A percentile compares a stretch with the other conserved stretches of the same genome.
These are phyloP conservation scores for Epinephelus malabaricus DNA, from an alignment of 2,797 vertebrate genomes.

Conservation along the genomic window DNA sequence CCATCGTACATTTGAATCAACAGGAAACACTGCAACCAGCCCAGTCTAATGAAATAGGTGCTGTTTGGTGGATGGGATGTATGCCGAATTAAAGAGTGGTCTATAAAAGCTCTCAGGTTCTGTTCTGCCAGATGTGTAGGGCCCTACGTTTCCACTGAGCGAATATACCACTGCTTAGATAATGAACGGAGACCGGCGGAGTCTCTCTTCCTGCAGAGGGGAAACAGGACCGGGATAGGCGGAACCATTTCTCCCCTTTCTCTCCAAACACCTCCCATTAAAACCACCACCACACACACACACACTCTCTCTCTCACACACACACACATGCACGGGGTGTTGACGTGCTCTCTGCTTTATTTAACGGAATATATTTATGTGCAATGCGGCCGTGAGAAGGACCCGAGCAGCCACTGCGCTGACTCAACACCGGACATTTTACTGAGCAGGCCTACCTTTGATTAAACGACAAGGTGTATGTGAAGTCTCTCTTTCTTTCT, in stretches of 20 bases:
- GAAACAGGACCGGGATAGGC: neutral
- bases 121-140: constrained; percentile 4
- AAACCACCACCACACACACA: neutral
- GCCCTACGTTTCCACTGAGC: constrained; percentile 4
- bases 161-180: constrained; percentile 3
- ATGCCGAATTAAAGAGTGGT: neutral
- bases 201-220: neutral
- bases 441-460: constrained; percentile 21
- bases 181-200: neutral
- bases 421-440: constrained; percentile 35
- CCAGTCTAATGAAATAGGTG: neutral
- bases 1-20: neutral
- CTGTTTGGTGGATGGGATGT: neutral
- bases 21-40: neutral
- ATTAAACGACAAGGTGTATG: constrained; percentile 43
- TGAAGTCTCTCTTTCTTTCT: constrained; percentile 32
- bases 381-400: constrained; percentile 62
- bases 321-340: neutral
- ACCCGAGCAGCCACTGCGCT: constrained; percentile 23
- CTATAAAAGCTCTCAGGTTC: neutral
- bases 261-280: neutral
- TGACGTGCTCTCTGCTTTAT: constrained; percentile 57
- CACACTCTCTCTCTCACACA: neutral
- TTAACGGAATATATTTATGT: constrained; percentile 78
- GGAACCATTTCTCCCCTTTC: neutral